Evolutionary conservation across 2,888 invertebrate genomes (phyloP), one percentile per base, ranked within the genome.

Genomic region (Netelia fuscicornis): DNA sequence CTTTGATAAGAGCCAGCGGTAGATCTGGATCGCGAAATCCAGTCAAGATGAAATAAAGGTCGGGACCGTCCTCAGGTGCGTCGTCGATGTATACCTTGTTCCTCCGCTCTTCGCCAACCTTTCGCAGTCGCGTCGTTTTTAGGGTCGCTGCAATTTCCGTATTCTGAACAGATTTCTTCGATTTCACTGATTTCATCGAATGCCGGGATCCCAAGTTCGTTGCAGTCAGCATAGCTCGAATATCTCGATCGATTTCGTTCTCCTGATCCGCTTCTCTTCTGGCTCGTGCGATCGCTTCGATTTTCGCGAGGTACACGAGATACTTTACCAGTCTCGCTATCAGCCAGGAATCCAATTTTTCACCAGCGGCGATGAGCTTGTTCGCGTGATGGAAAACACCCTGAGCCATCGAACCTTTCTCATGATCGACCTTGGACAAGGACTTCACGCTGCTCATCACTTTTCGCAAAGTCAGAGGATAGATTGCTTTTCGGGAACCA

Each of bases 101-200:
- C 88, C 94, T 94, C 95, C 95, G 95, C 89, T 95, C 95, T 90
- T 95, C 95, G 11, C 95, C 95, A 62, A 95, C 93, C 1, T 94
- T 93, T 87, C 95, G 93, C 11, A 95, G 93, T 42, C 90, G 91
- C 3, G 95, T 95, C 86, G 94, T 94, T 88, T 95, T 95, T 84
- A 94, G 94, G 86, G 93, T 94, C 10, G 17, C 25, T 13, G 42
- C n/a, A 44, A 25, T 9, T 70, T 65, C 77, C 94, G 52, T 89
- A 91, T 86, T 90, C 17, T 48, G 64, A 62, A 1, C 42, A 9
- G 82, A 75, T 62, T 82, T 91, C 58, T 72, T 86, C 13, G 83
- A 67, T 76, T 77, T 76, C 6, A 67, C 13, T 10, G 83, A 81
- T 60, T 81, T 82, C n/a, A 85, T 54, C 6, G 83, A 80, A 20